Conservation (phyloP, 2,888 invertebrate genomes). For the Diadegma fenestrale region DNA sequence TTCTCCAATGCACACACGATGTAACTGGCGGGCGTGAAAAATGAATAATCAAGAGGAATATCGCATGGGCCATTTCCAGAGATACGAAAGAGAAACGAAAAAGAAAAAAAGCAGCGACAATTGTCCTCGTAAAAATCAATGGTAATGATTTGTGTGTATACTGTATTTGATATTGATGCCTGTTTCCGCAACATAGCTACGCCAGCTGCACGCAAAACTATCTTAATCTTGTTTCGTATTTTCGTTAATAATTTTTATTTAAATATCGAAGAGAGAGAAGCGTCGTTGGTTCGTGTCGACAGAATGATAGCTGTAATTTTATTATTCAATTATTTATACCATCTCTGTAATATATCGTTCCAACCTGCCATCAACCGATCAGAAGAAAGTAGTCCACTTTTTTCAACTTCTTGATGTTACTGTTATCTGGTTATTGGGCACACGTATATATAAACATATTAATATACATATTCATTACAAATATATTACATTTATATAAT, state of each 20-base stretch:
- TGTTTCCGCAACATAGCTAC: slow-evolving; percentile 75
- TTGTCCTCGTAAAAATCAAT: slow-evolving; percentile 48
- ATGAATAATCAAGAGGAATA: slow-evolving; percentile 6
- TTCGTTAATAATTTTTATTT: slow-evolving; percentile 2
- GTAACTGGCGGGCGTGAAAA: not conserved
- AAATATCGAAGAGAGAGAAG: slow-evolving; percentile 26
- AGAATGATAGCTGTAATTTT: slow-evolving; percentile 61
- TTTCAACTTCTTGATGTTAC: slow-evolving; percentile 59
- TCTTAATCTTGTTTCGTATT: slow-evolving; percentile 63
- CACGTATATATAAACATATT: slow-evolving; percentile 21
- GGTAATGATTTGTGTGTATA: slow-evolving; percentile 73
- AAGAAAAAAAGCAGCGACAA: slow-evolving; percentile 53
- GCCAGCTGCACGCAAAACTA: slow-evolving; percentile 76
- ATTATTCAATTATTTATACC: slow-evolving; percentile 41
- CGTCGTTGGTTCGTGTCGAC: slow-evolving; percentile 58
- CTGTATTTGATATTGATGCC: slow-evolving; percentile 76
- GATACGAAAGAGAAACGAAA: not conserved
- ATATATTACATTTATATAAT: no score
- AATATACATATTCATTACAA: not conserved
- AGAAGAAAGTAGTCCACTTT: slow-evolving; percentile 55
- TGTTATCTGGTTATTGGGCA: slow-evolving; percentile 57
- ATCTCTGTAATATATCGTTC: slow-evolving; percentile 49
- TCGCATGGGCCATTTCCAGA: slow-evolving; percentile 16
- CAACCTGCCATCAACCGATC: slow-evolving; percentile 26
- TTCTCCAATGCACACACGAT: not conserved